These are phyloP conservation scores for Hemibagrus guttatus DNA, from an alignment of 2,797 vertebrate genomes.

Conservation along the genomic window DNA sequence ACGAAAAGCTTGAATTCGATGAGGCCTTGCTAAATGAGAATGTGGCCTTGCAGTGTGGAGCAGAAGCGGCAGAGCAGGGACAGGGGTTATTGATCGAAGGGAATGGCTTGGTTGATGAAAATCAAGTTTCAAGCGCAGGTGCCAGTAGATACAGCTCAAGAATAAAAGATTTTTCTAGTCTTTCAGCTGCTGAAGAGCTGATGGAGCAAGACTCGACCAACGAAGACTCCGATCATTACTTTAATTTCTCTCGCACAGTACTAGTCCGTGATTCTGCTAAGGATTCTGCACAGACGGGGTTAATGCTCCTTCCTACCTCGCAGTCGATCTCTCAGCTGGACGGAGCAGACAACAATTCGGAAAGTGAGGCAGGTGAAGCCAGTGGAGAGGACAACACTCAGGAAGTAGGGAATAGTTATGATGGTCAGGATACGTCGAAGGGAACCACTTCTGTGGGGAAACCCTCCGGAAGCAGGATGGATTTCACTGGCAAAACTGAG, in stretches of 20 bases:
- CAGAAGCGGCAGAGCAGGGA: conserved; percentile 57
- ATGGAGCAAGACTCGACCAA: conserved; percentile 63
- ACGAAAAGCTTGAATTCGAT: conserved; percentile 84
- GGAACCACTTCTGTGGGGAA: background rate
- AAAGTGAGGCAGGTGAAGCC: conserved; percentile 77
- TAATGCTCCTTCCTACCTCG: conserved; percentile 57
- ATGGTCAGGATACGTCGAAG: conserved; percentile 43
- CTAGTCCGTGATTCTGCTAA: conserved; percentile 69
- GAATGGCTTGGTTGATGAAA: conserved; percentile 33
- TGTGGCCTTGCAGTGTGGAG: conserved; percentile 66
- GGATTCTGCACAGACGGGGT: conserved; percentile 56
- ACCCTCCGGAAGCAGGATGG: background rate
- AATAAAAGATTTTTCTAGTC: conserved; percentile 36
- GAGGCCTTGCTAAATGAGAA: conserved; percentile 80
- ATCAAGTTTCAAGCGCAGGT: background rate
- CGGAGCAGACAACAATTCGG: conserved; percentile 84
- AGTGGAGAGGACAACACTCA: conserved; percentile 53
- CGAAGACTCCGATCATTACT: conserved; percentile 73
- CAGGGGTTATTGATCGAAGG: conserved; percentile 45
- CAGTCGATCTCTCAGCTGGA: conserved; percentile 84
- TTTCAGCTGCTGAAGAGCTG: conserved; percentile 27
- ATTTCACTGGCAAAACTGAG: conserved; percentile 1
- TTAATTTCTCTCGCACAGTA: conserved; percentile 81
- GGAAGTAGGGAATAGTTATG: conserved; percentile 38
- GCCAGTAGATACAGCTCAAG: conserved; percentile 16